Percentiles rank a stretch among this genome's conserved stretches.
phyloP scores from a whole-genome alignment of 92 coral and sea anemone genomes.

The Siderastrea siderea region DNA sequence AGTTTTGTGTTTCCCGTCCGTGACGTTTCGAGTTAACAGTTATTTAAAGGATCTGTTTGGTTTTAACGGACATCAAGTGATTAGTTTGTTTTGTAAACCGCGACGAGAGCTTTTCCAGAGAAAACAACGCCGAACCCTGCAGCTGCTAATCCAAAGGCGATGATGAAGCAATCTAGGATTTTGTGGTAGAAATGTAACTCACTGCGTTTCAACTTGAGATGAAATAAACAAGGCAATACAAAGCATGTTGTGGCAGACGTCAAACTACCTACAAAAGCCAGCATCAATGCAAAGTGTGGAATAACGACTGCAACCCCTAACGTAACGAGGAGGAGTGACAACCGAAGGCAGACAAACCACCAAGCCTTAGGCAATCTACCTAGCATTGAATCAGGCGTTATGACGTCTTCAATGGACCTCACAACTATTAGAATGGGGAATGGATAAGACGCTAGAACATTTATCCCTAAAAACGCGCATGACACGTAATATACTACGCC shows the following conservation, averaged over 20 bases:
- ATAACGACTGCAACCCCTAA: conserved; percentile 61
- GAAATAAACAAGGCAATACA: conserved; percentile 73
- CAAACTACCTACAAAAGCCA: conserved; percentile 68
- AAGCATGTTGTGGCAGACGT: conserved; percentile 62
- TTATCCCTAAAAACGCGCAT: conserved; percentile 64
- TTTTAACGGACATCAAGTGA: too few relatives aligned
- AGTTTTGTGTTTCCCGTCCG: too few relatives aligned
- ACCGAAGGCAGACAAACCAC: conserved; percentile 38
- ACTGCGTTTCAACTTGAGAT: conserved; percentile 40
- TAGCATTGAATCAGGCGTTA: conserved; percentile 37
- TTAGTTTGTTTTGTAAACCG: conserved; percentile 9
- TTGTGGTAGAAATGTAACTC: conserved; percentile 50
- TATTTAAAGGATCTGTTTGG: too few relatives aligned
- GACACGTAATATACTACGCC: conserved; percentile 60
- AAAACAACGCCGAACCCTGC: conserved; percentile 47
- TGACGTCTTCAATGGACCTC: conserved; percentile 60
- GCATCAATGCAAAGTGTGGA: conserved; percentile 77
- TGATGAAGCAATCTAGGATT: conserved; percentile 48
- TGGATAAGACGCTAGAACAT: conserved; percentile 76
- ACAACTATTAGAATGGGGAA: conserved; percentile 78
- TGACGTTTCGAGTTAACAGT: too few relatives aligned
- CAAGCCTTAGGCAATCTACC: conserved; percentile 15
- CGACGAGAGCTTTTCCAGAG: conserved; percentile 46
- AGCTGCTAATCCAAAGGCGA: conserved; percentile 39
- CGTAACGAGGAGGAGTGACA: conserved; percentile 53